These are phyloP conservation scores for Phytoseiulus persimilis DNA, from an alignment of 2,888 invertebrate species.

Conservation along the genomic window DNA sequence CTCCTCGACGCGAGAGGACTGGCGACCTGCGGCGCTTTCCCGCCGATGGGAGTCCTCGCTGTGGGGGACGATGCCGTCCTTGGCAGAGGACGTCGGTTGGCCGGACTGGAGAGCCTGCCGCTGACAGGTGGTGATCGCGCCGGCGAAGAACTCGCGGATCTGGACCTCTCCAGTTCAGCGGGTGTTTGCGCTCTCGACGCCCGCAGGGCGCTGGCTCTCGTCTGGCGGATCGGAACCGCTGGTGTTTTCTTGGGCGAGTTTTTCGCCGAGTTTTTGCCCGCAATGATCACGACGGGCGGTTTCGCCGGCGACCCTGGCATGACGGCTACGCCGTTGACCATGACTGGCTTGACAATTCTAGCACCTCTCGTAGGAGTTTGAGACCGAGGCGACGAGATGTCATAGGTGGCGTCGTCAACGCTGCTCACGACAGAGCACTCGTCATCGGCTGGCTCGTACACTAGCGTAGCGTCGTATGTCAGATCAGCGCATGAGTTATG, in stretches of 20 bases:
- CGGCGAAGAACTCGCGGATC: slow-evolving; percentile 26
- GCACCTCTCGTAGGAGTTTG: slow-evolving; percentile 33
- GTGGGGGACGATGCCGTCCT: slow-evolving; percentile 7
- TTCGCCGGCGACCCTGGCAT: slow-evolving; percentile 12
- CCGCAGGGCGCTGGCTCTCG: slow-evolving; percentile 16
- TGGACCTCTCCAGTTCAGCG: not conserved
- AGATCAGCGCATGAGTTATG: slow-evolving; percentile 29
- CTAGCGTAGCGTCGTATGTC: slow-evolving; percentile 33
- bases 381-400: slow-evolving; percentile 32
- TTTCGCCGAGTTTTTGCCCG: slow-evolving; percentile 12
- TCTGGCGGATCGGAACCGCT: slow-evolving; percentile 23
- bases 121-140: slow-evolving; percentile 20
- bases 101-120: slow-evolving; percentile 18
- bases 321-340: slow-evolving; percentile 6
- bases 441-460: slow-evolving; percentile 33
- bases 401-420: slow-evolving; percentile 38
- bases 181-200: slow-evolving; percentile 25
- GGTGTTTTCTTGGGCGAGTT: slow-evolving; percentile 9
- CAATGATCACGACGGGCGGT: slow-evolving; percentile 10
- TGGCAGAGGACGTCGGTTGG: slow-evolving; percentile 18
- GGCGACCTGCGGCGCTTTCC: slow-evolving; percentile 6
- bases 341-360: slow-evolving; percentile 32
- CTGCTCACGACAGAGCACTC: slow-evolving; percentile 39
- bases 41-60: slow-evolving; percentile 20
- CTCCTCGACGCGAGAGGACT: slow-evolving; percentile 17